Percentiles rank a stretch among this genome's conserved stretches.
phyloP scores from a whole-genome alignment of 2,113 vertebrate species.

The Falcunculus frontatus region DNA sequence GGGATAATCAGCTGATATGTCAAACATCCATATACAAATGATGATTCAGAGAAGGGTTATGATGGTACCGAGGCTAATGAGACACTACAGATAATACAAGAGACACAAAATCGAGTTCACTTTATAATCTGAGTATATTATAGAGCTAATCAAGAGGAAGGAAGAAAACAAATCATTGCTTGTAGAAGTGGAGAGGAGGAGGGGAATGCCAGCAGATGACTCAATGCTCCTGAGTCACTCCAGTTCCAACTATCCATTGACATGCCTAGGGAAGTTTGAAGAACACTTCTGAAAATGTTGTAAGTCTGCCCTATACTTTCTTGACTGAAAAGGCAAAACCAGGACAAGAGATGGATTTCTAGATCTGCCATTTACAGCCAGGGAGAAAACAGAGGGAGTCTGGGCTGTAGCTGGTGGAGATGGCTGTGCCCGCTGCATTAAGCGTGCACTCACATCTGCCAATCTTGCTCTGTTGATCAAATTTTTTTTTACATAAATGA shows the following conservation, averaged over 20 bases:
- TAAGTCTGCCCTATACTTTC: neutral
- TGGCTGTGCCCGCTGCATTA: neutral
- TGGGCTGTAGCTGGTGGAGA: neutral
- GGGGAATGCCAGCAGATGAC: neutral
- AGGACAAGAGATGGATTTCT: neutral
- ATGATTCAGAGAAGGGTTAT: conserved; percentile 18
- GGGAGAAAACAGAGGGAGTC: neutral
- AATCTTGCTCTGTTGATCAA: neutral
- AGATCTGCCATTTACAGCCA: neutral
- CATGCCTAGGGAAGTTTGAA: neutral
- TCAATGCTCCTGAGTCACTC: neutral
- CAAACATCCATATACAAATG: conserved; percentile 3
- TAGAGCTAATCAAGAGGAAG: conserved; percentile 22
- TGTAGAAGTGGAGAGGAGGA: neutral
- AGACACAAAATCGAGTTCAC: neutral
- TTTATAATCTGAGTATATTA: conserved; percentile 23
- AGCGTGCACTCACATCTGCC: neutral
- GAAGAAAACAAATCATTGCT: conserved; percentile 26
- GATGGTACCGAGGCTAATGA: neutral
- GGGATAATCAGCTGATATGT: neutral
- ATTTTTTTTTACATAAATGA: no score
- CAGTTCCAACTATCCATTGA: neutral
- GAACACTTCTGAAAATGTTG: neutral
- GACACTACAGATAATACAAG: conserved; percentile 12
- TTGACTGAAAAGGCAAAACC: neutral